Evolutionary conservation across 1,140 invertebrate genomes (phyloP).

Genomic region (Latrodectus geometricus): DNA sequence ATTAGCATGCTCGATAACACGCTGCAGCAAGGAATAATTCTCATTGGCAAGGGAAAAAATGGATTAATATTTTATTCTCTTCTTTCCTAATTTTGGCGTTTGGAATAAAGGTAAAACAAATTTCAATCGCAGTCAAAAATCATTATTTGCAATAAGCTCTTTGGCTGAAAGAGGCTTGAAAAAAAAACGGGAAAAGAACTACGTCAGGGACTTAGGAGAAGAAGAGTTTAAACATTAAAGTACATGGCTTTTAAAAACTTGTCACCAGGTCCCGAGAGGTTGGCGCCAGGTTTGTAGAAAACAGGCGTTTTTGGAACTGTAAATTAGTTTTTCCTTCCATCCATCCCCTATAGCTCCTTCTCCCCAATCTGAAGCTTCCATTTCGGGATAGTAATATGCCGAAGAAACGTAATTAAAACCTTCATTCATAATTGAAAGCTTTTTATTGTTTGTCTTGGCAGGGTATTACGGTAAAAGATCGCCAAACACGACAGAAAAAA

Average conservation of each 20-base stretch:
- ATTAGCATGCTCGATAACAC: conserved; percentile 51
- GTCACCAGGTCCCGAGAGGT: conserved; percentile 18
- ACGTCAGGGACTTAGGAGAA: conserved; percentile 20
- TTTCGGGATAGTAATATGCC: neutral
- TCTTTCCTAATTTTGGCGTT: neutral
- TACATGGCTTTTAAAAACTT: neutral
- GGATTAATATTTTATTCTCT: conserved; percentile 58
- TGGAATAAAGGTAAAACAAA: conserved; percentile 17
- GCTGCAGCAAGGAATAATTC: conserved; percentile 12
- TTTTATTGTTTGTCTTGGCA: conserved; percentile 38
- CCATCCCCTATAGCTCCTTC: conserved; percentile 2
- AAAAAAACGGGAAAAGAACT: conserved; percentile 1
- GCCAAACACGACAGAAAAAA: neutral
- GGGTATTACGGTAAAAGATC: neutral
- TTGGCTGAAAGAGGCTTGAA: neutral
- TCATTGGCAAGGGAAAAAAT: conserved; percentile 25
- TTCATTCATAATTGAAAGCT: conserved; percentile 57
- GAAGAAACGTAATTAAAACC: conserved; percentile 59
- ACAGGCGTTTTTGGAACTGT: conserved; percentile 28
- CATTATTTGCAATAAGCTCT: neutral
- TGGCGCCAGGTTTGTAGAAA: neutral
- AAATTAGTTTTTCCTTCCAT: conserved; percentile 24
- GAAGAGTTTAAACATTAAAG: conserved; percentile 11
- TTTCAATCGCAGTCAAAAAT: conserved; percentile 11
- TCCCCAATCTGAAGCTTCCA: neutral